Conservation (phyloP, 2,888 invertebrate species). For the Hyles lineata region DNA sequence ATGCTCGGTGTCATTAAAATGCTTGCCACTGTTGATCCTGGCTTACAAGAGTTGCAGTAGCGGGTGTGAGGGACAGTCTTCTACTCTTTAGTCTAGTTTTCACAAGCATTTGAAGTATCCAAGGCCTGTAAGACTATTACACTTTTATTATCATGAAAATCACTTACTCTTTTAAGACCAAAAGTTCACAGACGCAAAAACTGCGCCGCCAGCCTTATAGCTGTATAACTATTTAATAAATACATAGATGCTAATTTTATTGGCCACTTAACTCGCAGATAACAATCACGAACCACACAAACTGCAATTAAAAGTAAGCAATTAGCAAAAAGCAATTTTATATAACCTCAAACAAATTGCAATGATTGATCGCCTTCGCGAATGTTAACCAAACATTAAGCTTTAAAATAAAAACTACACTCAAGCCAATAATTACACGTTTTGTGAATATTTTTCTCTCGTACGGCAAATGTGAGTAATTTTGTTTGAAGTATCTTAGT, state of each 20-base stretch:
- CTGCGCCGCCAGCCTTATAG: no score
- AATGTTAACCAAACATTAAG: conserved; percentile 13
- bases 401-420: background rate
- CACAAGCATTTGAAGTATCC: no score
- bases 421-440: background rate
- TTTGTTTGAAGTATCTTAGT: background rate
- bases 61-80: no score
- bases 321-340: background rate
- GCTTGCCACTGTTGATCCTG: no score
- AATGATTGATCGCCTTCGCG: background rate
- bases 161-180: no score
- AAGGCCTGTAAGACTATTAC: no score
- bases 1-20: no score
- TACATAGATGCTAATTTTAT: background rate
- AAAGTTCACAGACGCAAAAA: no score
- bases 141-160: no score
- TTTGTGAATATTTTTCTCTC: background rate
- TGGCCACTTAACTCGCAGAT: background rate
- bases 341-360: background rate
- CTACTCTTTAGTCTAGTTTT: no score
- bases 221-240: background rate
- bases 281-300: background rate
- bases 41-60: no score
- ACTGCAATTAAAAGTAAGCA: background rate
- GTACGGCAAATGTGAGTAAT: background rate